Conservation (phyloP, 2,888 invertebrate species). For the Drosophila anceps region DNA sequence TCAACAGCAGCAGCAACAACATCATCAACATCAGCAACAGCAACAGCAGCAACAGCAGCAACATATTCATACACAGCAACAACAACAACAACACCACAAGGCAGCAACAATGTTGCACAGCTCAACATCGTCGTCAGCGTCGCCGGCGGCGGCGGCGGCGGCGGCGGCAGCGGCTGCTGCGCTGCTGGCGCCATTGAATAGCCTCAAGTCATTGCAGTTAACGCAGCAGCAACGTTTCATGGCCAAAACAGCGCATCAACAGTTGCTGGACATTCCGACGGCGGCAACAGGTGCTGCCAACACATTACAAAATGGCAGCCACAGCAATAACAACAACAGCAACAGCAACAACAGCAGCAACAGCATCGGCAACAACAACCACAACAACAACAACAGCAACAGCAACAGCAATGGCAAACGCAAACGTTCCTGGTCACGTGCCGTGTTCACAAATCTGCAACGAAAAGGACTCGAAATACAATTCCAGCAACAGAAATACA, state of each 20-base stretch:
- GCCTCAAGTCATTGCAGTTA: slow-evolving; percentile 79
- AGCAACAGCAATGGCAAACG: slow-evolving; percentile 86
- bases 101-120: slow-evolving; percentile 56
- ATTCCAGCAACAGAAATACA: slow-evolving; percentile 97
- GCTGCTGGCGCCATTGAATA: slow-evolving; percentile 77
- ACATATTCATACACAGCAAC: slow-evolving; percentile 47
- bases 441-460: slow-evolving; percentile 97
- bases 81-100: slow-evolving; percentile 54
- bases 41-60: slow-evolving; percentile 33
- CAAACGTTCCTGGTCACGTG: slow-evolving; percentile 97
- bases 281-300: slow-evolving; percentile 37
- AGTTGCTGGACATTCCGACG: slow-evolving; percentile 68
- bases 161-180: slow-evolving; percentile 49
- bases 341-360: slow-evolving; percentile 28
- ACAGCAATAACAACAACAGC: slow-evolving; percentile 20
- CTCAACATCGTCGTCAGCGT: slow-evolving; percentile 33
- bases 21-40: slow-evolving; percentile 17
- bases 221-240: slow-evolving; percentile 72
- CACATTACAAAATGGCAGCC: slow-evolving; percentile 44
- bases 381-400: slow-evolving; percentile 3
- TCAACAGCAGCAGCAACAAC: slow-evolving; percentile 62
- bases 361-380: slow-evolving; percentile 14
- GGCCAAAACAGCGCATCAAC: slow-evolving; percentile 66
- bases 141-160: slow-evolving; percentile 44
- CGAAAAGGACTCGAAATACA: slow-evolving; percentile 96